Conservation (phyloP, 2,888 invertebrate species). For the Leptopilina drosophilae region DNA sequence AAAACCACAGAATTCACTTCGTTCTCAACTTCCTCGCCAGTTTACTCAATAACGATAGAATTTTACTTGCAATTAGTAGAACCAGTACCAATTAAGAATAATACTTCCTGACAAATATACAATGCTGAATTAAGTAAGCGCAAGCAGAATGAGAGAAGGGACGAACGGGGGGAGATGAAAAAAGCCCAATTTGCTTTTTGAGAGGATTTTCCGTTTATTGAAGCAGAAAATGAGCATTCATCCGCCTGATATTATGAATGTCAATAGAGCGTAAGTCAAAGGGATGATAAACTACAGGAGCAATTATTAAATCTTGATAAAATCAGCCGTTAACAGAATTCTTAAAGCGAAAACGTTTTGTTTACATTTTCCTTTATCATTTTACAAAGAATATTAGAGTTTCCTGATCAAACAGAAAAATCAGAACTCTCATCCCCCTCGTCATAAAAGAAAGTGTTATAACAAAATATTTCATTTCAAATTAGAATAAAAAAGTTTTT, state of each 20-base stretch:
- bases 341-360: neutral
- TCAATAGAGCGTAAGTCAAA: conserved; percentile 1
- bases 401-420: too few relatives aligned
- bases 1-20: conserved; percentile 11
- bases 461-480: too few relatives aligned
- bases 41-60: neutral
- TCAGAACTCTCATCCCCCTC: too few relatives aligned
- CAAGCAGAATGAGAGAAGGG: too few relatives aligned
- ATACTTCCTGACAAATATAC: neutral
- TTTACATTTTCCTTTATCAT: neutral
- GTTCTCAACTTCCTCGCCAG: neutral
- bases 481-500: too few relatives aligned
- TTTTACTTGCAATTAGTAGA: conserved; percentile 2
- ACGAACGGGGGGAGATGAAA: neutral
- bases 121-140: neutral
- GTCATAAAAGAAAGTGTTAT: too few relatives aligned
- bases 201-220: neutral
- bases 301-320: neutral
- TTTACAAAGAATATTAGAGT: too few relatives aligned
- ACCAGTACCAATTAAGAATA: conserved; percentile 5
- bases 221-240: conserved; percentile 10
- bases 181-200: neutral
- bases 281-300: neutral
- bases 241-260: neutral
- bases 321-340: neutral